Base-by-base conservation (phyloP, 64 coral and sea anemone species). In the Catalaphyllia jardinei region DNA sequence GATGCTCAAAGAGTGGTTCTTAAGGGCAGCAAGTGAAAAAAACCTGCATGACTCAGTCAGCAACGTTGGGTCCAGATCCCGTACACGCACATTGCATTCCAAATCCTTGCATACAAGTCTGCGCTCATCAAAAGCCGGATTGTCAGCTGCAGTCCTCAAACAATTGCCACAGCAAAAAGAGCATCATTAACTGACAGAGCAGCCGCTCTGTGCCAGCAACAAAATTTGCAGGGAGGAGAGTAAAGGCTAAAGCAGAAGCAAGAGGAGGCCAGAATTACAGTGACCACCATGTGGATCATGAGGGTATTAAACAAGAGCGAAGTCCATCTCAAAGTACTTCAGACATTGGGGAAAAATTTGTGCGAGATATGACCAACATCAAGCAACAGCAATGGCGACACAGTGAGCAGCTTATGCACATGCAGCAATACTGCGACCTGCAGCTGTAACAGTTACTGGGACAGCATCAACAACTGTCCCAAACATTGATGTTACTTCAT, bases 1-100 rank as follows among this genome's bases (percentile, higher is more conserved):
- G n/a, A n/a, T n/a, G n/a, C n/a, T n/a, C n/a, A n/a, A 78, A 6
- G 75, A 79, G 77, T 79, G 77, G 77, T 79, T 60, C 51, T 25
- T 51, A 59, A 25, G 24, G 25, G 77, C 51, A 51, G 77, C 60
- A 29, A 79, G 77, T 18, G 77, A 79, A 79, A 29, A 30, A 20
- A 29, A 79, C 2, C 51, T 22, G 20, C 20, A 59, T 16, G 77
- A 59, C 27, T 31, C 77, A 1, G 24, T 79, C 22, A 79, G 77
- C 52, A 59, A 59, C 24, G 52, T 24, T 28, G 77, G 77, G 27
- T 29, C 77, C 9, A 79, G n/a, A 59, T 79, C 77, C 4, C 77
- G 77, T 30, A 27, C 50, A 79, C 52, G 24, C 20, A 27, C 77
- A 29, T 27, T 3, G 18, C 3, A 3, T 35, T 35, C 33, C 33